Conservation (phyloP, 2,797 vertebrate species). For the Peromyscus nudipes region DNA sequence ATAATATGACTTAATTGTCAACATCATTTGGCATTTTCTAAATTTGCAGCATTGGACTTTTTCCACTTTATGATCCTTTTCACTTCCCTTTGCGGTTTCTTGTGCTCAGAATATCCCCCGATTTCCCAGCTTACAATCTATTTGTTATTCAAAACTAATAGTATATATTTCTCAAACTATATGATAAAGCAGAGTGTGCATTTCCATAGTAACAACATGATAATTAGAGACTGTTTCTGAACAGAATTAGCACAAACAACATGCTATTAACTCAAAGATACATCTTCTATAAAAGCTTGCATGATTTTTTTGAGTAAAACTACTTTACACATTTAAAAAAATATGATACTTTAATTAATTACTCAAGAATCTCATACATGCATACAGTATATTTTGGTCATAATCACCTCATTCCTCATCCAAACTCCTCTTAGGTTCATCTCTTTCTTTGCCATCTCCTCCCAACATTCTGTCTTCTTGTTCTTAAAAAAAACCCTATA, state of each 20-base stretch:
- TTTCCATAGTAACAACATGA: slow-evolving; percentile 71
- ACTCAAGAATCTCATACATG: background rate
- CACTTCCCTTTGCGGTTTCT: slow-evolving; percentile 36
- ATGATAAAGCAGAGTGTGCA: slow-evolving; percentile 57
- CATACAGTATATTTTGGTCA: background rate
- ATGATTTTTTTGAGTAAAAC: background rate
- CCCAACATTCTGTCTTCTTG: background rate
- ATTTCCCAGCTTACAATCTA: slow-evolving; percentile 48
- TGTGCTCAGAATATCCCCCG: background rate
- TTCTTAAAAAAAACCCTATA: background rate
- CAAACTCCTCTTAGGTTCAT: background rate
- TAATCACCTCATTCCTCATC: background rate
- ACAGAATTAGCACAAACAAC: slow-evolving; percentile 60
- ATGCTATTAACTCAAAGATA: slow-evolving; percentile 45
- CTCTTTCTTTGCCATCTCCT: background rate
- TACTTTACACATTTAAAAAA: slow-evolving; percentile 42
- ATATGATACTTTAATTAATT: background rate
- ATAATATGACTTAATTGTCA: background rate
- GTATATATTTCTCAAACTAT: slow-evolving; percentile 65
- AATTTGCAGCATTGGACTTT: background rate
- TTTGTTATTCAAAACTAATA: slow-evolving; percentile 62
- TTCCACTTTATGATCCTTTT: background rate
- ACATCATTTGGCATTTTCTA: background rate
- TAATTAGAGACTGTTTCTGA: slow-evolving; percentile 57
- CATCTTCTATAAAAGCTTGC: slow-evolving; percentile 20